A percentile compares a stretch with the other conserved stretches of the same genome.
Evolutionary conservation across 2,797 vertebrate species (phyloP).

Genomic region (Monodelphis domestica): DNA sequence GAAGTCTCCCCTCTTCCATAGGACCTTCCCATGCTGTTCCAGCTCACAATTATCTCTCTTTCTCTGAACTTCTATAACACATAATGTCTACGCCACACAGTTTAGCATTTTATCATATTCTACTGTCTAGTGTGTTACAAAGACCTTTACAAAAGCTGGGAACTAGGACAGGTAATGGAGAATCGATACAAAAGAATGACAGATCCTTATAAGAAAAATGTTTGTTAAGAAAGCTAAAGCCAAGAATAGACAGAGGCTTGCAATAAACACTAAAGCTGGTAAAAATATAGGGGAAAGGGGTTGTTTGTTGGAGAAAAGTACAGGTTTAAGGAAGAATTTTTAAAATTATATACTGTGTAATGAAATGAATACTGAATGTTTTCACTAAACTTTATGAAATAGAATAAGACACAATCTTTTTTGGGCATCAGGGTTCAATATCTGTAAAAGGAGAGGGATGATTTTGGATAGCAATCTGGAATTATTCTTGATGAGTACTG

Average conservation of each 20-base stretch:
- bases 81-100: background rate
- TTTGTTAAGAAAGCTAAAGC: background rate
- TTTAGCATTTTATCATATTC: no score
- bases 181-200: background rate
- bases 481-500: no score
- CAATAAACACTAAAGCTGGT: background rate
- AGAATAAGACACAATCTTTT: background rate
- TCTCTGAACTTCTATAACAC: background rate
- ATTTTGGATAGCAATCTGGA: no score
- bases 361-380: background rate
- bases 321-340: background rate
- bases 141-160: background rate
- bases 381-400: background rate
- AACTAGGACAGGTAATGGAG: background rate
- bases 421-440: background rate
- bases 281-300: background rate
- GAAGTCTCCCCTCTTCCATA: background rate
- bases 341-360: background rate
- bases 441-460: background rate
- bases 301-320: background rate
- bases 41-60: background rate
- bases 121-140: no score
- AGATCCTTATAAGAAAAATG: background rate
- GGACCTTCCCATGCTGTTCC: background rate
- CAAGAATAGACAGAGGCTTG: background rate